Evolutionary conservation across 1,140 invertebrate species (phyloP).

Genomic region (Bilobella aurantiaca): DNA sequence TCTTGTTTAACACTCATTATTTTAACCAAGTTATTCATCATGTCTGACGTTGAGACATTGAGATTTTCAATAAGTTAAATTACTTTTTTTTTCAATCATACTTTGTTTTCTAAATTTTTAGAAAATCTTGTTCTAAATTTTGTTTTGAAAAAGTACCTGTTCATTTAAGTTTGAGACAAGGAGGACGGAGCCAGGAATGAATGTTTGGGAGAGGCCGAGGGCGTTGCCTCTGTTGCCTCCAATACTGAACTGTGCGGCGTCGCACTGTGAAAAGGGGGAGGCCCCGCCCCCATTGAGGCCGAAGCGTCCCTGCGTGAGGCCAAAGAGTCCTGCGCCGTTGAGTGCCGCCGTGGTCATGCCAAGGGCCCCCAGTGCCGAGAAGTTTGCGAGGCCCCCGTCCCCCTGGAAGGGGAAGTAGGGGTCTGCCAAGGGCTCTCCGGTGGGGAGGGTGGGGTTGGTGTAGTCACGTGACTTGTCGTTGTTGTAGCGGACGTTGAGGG

Average conservation of each 20-base stretch:
- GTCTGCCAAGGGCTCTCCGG: constrained; percentile 57
- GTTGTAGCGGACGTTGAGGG: constrained; percentile 97
- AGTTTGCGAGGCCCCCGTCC: background rate
- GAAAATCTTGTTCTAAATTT: background rate
- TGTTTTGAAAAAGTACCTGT: constrained; percentile 53
- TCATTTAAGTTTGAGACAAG: constrained; percentile 84
- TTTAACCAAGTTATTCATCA: too few relatives aligned
- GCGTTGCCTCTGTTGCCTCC: background rate
- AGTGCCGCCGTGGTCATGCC: background rate
- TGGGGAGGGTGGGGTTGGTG: constrained; percentile 91
- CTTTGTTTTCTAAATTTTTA: too few relatives aligned
- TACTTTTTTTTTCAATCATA: too few relatives aligned
- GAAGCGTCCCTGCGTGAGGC: constrained; percentile 5
- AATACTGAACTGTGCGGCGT: background rate
- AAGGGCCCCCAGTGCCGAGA: background rate
- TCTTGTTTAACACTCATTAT: too few relatives aligned
- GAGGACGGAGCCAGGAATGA: constrained; percentile 58
- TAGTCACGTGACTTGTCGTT: constrained; percentile 99
- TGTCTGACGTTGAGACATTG: too few relatives aligned
- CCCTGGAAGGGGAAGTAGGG: background rate
- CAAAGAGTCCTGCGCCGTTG: background rate
- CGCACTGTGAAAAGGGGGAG: background rate
- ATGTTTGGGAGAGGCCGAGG: background rate
- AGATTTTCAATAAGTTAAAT: too few relatives aligned
- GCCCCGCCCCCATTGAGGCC: background rate